These are phyloP conservation scores for Polydrusus pterygomalis DNA, from an alignment of 2,888 invertebrate species.

Conservation along the genomic window DNA sequence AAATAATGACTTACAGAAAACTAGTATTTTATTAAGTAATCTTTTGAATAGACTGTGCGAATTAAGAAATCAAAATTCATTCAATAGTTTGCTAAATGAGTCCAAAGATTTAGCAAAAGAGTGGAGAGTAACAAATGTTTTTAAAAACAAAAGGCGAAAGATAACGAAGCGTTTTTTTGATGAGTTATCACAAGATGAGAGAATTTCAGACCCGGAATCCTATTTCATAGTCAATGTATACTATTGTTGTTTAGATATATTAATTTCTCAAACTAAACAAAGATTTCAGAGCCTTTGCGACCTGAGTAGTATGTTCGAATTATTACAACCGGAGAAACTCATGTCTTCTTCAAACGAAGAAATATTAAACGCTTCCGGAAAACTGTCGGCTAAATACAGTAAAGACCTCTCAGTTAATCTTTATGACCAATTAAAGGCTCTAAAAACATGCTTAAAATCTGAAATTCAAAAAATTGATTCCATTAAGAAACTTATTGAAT, in stretches of 20 bases:
- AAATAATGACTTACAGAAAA: background rate
- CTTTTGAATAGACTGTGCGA: background rate
- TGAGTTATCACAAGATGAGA: constrained; percentile 3
- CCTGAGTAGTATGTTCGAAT: background rate
- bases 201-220: background rate
- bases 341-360: background rate
- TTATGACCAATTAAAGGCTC: background rate
- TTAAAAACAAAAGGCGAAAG: background rate
- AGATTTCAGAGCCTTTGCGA: background rate
- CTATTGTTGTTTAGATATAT: background rate
- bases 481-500: too few species aligned
- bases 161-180: background rate
- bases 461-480: too few species aligned
- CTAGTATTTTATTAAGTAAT: background rate
- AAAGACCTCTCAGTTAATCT: background rate
- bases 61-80: constrained; percentile 10
- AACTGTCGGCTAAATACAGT: background rate
- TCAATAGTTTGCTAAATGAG: constrained; percentile 3
- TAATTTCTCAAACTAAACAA: background rate
- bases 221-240: background rate
- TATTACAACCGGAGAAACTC: background rate
- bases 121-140: background rate
- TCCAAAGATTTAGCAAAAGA: background rate
- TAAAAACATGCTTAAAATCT: too few species aligned
- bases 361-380: background rate